These are phyloP conservation scores for Ptiloglossa arizonensis DNA, from an alignment of 1,140 invertebrate genomes.

Conservation along the genomic window DNA sequence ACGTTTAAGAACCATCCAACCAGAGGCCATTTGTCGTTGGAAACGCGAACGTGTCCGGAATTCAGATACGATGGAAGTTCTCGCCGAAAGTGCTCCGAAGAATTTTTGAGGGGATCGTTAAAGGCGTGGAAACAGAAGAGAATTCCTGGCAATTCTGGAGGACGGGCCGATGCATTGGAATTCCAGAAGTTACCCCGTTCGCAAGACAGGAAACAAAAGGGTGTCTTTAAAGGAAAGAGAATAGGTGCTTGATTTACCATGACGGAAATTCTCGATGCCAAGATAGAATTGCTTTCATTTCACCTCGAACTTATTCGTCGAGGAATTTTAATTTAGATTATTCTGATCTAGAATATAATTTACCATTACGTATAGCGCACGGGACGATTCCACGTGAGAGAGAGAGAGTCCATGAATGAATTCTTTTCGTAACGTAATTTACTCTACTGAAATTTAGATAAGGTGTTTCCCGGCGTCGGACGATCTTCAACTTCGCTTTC, in stretches of 20 bases:
- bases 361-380: too few species aligned
- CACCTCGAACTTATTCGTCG: background rate
- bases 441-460: too few species aligned
- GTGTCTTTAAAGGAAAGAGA: background rate
- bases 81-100: background rate
- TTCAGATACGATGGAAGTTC: background rate
- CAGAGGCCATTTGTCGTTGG: background rate
- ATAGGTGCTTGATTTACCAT: background rate
- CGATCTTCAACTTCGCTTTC: background rate
- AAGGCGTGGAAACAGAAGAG: background rate
- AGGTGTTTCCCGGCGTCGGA: background rate
- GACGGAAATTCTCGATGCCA: background rate
- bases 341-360: too few species aligned
- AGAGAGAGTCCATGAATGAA: too few species aligned
- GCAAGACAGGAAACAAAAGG: background rate
- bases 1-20: background rate
- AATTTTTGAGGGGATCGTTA: conserved; percentile 4
- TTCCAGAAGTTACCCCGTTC: background rate
- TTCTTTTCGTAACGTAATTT: too few species aligned
- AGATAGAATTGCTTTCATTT: background rate
- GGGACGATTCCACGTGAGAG: too few species aligned
- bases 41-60: background rate
- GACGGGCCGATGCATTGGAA: background rate
- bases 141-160: background rate
- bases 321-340: too few species aligned